Conservation (phyloP, 2,113 vertebrate genomes). For the Melanotaenia duboulayi region DNA sequence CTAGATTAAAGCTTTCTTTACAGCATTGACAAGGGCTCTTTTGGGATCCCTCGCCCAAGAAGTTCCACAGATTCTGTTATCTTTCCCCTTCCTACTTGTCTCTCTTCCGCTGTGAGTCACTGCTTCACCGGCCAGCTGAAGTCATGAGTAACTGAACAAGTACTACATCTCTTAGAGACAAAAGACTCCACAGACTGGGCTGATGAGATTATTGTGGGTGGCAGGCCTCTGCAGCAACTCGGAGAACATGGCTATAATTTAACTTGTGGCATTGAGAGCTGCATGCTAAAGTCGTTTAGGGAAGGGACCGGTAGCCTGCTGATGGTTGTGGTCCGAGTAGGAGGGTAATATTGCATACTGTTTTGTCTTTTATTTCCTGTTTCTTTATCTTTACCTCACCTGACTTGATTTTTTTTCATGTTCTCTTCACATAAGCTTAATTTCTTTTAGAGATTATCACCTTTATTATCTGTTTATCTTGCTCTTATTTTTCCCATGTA, state of each 20-base stretch:
- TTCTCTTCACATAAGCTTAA: conserved; percentile 1
- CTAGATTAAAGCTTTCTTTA: conserved; percentile 85
- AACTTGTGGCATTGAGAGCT: conserved; percentile 82
- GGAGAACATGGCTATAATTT: conserved; percentile 80
- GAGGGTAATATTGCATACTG: conserved; percentile 81
- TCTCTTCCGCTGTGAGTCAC: conserved; percentile 48
- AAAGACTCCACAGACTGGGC: conserved; percentile 71
- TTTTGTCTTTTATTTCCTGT: conserved; percentile 84
- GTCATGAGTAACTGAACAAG: conserved; percentile 79
- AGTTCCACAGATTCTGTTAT: conserved; percentile 77
- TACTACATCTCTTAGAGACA: conserved; percentile 79
- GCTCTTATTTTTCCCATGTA: conserved; percentile 20
- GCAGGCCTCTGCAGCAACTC: conserved; percentile 85
- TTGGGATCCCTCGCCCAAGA: conserved; percentile 79
- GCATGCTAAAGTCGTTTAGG: conserved; percentile 87
- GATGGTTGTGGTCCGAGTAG: conserved; percentile 81
- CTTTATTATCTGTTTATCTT: conserved; percentile 12
- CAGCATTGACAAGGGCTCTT: conserved; percentile 83
- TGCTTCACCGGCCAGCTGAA: conserved; percentile 41
- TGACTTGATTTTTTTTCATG: conserved; percentile 18
- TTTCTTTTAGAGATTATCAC: conserved; percentile 12
- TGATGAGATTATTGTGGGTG: conserved; percentile 81
- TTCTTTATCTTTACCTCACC: conserved; percentile 60
- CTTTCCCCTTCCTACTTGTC: conserved; percentile 40
- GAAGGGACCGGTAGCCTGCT: conserved; percentile 81